phyloP scores from a whole-genome alignment of 2,113 vertebrate species.

The Tichodroma muraria region DNA sequence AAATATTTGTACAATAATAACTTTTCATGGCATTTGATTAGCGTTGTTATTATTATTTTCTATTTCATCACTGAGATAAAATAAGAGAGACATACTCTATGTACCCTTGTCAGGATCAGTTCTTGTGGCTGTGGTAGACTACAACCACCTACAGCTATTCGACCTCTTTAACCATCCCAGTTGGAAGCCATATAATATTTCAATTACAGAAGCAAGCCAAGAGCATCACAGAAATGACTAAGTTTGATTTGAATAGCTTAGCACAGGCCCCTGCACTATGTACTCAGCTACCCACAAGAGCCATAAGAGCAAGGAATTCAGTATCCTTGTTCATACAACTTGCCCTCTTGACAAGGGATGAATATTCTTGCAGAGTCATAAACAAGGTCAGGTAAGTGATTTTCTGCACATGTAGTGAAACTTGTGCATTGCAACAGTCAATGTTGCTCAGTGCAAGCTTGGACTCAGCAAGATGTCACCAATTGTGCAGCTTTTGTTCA shows the following conservation, averaged over 20 bases:
- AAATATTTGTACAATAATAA: neutral
- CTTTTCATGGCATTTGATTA: neutral
- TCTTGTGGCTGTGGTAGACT: neutral
- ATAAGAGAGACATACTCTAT: neutral
- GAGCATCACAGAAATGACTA: neutral
- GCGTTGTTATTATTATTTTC: neutral
- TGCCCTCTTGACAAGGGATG: neutral
- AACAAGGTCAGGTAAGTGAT: neutral
- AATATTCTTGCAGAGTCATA: neutral
- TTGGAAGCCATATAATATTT: neutral
- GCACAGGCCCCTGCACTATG: fast-evolving
- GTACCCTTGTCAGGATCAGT: neutral
- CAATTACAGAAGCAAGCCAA: neutral
- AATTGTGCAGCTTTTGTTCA: neutral
- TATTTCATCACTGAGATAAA: neutral
- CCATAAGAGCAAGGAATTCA: neutral
- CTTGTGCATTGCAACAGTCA: neutral
- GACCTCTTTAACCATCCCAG: neutral
- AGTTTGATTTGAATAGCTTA: neutral
- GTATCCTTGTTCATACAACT: neutral
- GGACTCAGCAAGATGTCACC: neutral
- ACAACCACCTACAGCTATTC: neutral
- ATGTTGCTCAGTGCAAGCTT: neutral
- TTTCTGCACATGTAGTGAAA: neutral
- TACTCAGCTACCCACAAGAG: neutral